Conservation (phyloP, 2,888 invertebrate genomes). For the Caenorhabditis sulstoni region DNA sequence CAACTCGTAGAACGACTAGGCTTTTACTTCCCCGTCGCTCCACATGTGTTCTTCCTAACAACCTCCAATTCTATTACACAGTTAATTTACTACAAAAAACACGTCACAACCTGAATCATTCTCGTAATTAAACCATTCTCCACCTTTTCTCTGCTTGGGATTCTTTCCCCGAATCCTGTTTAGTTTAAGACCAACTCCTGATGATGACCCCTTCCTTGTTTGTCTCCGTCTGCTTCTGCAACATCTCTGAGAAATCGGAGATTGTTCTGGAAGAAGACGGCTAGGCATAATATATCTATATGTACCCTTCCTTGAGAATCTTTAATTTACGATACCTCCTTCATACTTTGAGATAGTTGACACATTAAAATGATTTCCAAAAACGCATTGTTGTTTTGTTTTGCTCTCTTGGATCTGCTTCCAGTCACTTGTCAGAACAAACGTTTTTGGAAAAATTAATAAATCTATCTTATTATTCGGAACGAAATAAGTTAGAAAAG, state of each 20-base stretch:
- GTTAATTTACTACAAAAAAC: constrained; percentile 38
- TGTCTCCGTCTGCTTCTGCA: constrained; percentile 1
- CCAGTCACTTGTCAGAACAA: constrained; percentile 17
- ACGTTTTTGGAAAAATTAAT: constrained; percentile 39
- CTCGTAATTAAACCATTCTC: constrained; percentile 59
- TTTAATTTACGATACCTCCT: constrained; percentile 32
- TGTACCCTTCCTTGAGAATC: constrained; percentile 45
- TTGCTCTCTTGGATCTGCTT: constrained; percentile 14
- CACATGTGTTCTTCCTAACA: constrained; percentile 26
- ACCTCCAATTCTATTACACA: constrained; percentile 30
- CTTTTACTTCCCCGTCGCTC: constrained; percentile 21
- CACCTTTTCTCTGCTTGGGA: constrained; percentile 15
- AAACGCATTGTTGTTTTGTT: constrained; percentile 47
- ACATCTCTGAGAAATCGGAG: neutral
- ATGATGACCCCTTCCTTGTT: constrained; percentile 34
- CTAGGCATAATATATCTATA: constrained; percentile 47
- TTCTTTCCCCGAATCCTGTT: constrained; percentile 25
- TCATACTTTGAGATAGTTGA: constrained; percentile 46
- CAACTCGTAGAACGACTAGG: constrained; percentile 49
- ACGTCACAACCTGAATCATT: constrained; percentile 57
- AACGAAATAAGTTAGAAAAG: constrained; percentile 25
- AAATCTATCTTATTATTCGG: constrained; percentile 30
- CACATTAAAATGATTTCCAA: constrained; percentile 46
- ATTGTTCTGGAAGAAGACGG: constrained; percentile 19
- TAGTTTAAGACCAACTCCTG: constrained; percentile 44